Evolutionary conservation across 35 echinoderm and acorn worm species (phyloP).

Genomic region (Eucidaris tribuloides): DNA sequence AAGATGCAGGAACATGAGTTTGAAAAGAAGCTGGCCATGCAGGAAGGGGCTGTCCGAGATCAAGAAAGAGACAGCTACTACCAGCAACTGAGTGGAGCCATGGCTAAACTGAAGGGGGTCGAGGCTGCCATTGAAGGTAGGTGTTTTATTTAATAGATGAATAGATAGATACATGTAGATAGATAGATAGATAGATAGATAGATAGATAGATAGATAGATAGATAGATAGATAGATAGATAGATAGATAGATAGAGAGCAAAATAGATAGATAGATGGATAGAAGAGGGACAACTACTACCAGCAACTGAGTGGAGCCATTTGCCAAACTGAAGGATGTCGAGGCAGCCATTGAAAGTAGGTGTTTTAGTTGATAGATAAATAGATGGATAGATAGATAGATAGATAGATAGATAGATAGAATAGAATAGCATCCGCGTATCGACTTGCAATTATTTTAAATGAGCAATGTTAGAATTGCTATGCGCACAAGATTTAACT

Average conservation of each 20-base stretch:
- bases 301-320: conserved; percentile 65
- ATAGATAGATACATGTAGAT: too few species aligned
- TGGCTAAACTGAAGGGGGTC: conserved; percentile 89
- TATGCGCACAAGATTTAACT: too few species aligned
- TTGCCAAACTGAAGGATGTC: conserved; percentile 82
- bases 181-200: too few species aligned
- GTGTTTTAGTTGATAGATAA: background rate
- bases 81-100: conserved; percentile 56
- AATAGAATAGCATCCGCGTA: background rate
- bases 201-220: too few species aligned
- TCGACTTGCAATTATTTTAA: too few species aligned
- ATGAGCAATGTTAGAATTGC: too few species aligned
- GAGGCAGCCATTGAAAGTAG: conserved; percentile 92
- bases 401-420: too few species aligned
- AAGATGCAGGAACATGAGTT: conserved; percentile 70
- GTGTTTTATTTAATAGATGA: background rate
- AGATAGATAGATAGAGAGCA: too few species aligned
- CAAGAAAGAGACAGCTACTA: conserved; percentile 74
- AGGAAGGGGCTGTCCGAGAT: conserved; percentile 44
- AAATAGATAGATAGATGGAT: too few species aligned
- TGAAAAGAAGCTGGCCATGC: conserved; percentile 31
- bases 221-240: too few species aligned
- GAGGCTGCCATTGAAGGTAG: conserved; percentile 94
- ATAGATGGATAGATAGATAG: too few species aligned
- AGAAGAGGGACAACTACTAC: conserved; percentile 63